These are phyloP conservation scores for Aurelia sp. DNA, from an alignment of 30 jellyfish, hydroid and myxozoan genomes.

Conservation along the genomic window DNA sequence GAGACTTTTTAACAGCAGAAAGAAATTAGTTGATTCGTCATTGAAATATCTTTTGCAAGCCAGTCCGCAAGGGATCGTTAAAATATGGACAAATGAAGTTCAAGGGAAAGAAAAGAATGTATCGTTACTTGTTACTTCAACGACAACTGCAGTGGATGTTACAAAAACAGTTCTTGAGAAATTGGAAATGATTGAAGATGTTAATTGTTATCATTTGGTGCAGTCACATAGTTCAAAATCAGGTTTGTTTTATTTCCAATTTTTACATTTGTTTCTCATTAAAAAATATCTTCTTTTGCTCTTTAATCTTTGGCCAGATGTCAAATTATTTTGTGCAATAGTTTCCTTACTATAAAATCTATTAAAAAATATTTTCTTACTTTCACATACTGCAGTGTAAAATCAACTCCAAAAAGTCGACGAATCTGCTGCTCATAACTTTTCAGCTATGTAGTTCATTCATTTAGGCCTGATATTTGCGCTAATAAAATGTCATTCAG, in stretches of 20 bases:
- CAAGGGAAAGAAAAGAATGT: slow-evolving; percentile 15
- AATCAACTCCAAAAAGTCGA: too few species aligned
- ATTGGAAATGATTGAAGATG: slow-evolving; percentile 61
- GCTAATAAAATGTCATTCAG: too few species aligned
- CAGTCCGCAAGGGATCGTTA: slow-evolving; percentile 80
- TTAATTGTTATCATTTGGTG: slow-evolving; percentile 42
- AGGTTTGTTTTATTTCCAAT: slow-evolving; percentile 5
- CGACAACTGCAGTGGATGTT: slow-evolving; percentile 67
- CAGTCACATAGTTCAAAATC: slow-evolving; percentile 63
- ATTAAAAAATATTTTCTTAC: background rate
- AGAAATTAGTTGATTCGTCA: slow-evolving; percentile 69
- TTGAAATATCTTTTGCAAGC: slow-evolving; percentile 67
- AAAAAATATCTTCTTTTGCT: too few species aligned
- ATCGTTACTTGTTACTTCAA: slow-evolving; percentile 53
- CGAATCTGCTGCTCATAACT: too few species aligned
- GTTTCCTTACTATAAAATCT: background rate
- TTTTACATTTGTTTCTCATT: too few species aligned
- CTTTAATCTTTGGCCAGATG: too few species aligned
- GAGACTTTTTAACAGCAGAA: slow-evolving; percentile 66
- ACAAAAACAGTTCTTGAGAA: slow-evolving; percentile 56
- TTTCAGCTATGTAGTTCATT: too few species aligned
- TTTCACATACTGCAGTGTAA: too few species aligned
- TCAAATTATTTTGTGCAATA: too few species aligned
- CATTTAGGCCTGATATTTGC: too few species aligned
- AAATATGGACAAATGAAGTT: slow-evolving; percentile 25